Conservation (phyloP, 2,113 vertebrate species). For the Okapia johnstoni region DNA sequence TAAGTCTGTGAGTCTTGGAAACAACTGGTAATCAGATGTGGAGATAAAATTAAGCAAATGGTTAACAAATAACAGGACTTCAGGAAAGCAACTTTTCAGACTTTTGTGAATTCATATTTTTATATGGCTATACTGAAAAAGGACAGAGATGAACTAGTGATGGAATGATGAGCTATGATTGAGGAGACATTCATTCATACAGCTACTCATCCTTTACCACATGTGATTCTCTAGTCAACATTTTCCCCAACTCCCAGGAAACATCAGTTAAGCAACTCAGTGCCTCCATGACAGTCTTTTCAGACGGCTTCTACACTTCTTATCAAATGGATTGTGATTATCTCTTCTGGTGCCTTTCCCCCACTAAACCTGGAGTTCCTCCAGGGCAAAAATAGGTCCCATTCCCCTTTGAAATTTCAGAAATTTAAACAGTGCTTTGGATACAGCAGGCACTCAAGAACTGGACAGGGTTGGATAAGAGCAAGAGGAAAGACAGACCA, state of each 20-base stretch:
- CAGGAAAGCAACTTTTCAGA: neutral
- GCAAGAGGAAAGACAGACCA: neutral
- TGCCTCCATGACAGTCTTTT: neutral
- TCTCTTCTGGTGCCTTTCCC: neutral
- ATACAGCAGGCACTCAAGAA: neutral
- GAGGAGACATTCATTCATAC: neutral
- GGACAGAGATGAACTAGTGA: neutral
- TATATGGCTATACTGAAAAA: neutral
- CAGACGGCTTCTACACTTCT: neutral
- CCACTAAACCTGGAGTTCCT: neutral
- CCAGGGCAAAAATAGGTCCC: neutral
- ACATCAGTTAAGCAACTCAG: neutral
- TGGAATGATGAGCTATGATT: neutral
- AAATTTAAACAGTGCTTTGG: neutral
- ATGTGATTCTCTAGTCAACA: neutral
- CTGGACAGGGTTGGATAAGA: neutral
- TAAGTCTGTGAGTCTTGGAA: neutral
- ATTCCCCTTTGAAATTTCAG: neutral
- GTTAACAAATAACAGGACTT: neutral
- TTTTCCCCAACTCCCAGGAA: neutral
- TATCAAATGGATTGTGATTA: neutral
- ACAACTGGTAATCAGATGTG: neutral
- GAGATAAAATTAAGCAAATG: neutral
- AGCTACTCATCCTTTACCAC: neutral
- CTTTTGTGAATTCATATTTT: neutral